Conservation (phyloP, 2,888 invertebrate genomes). For the Vesta saturnalis region DNA sequence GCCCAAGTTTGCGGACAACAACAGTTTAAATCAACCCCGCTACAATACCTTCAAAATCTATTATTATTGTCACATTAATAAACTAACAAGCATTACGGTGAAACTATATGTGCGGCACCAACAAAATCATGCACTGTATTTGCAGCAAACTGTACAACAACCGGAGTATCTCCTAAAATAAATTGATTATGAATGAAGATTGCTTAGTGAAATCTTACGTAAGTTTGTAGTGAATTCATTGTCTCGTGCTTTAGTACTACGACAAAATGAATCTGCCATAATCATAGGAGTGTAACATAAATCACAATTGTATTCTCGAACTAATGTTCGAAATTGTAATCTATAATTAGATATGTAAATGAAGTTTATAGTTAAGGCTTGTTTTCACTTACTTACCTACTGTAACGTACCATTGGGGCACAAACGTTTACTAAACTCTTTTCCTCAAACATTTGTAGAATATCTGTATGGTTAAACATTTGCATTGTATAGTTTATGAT, state of each 20-base stretch:
- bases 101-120: constrained; percentile 84
- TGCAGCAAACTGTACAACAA: constrained; percentile 96
- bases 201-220: constrained; percentile 52
- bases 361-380: background rate
- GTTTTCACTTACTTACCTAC: constrained; percentile 68
- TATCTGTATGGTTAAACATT: too few species aligned
- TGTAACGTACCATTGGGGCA: constrained; percentile 97
- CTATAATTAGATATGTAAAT: constrained; percentile 59
- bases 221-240: constrained; percentile 82
- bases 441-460: too few species aligned
- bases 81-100: constrained; percentile 76
- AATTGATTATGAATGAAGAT: background rate
- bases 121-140: constrained; percentile 85
- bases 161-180: constrained; percentile 76
- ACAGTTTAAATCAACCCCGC: constrained; percentile 96
- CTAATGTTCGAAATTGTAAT: constrained; percentile 78
- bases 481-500: too few species aligned
- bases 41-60: constrained; percentile 74
- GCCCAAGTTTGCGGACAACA: constrained; percentile 99
- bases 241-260: constrained; percentile 84
- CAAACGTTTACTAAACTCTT: constrained; percentile 83
- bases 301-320: constrained; percentile 85
- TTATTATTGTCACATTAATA: constrained; percentile 7
- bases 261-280: constrained; percentile 91
- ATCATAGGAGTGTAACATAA: constrained; percentile 97